Percentiles rank a stretch among this genome's conserved stretches.
phyloP scores from a whole-genome alignment of 64 coral and sea anemone genomes.

The Acropora tenuis region DNA sequence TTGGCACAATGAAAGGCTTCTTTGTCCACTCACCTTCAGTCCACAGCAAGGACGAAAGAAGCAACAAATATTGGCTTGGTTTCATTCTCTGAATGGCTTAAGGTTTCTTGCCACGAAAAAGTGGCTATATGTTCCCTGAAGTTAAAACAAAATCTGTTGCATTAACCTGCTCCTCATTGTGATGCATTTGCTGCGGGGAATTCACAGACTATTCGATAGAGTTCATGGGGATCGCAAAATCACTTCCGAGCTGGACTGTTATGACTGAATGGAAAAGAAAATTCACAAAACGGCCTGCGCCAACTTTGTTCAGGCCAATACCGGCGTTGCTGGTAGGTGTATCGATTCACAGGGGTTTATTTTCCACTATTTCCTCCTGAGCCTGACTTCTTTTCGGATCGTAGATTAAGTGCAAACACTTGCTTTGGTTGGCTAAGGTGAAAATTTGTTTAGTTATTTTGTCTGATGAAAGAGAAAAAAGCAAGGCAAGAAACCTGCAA shows the following conservation, averaged over 20 bases:
- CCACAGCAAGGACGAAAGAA: neutral
- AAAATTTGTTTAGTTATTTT: neutral
- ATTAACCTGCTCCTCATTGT: neutral
- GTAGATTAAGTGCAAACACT: neutral
- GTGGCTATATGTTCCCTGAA: slow-evolving; percentile 21
- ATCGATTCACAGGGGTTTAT: neutral
- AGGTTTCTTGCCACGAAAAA: neutral
- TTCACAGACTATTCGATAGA: neutral
- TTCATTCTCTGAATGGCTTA: neutral
- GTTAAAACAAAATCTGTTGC: neutral
- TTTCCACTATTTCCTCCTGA: too few relatives aligned
- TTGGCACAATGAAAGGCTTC: neutral
- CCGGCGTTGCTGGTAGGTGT: too few relatives aligned
- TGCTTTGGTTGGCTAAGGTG: neutral
- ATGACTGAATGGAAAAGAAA: too few relatives aligned
- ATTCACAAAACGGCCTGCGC: too few relatives aligned
- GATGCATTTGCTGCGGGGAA: neutral
- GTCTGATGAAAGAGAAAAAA: neutral
- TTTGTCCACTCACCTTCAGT: neutral
- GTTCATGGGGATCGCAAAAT: too few relatives aligned
- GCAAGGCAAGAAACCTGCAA: neutral
- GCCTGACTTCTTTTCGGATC: neutral
- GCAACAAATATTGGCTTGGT: neutral
- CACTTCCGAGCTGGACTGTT: too few relatives aligned
- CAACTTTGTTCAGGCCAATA: too few relatives aligned